phyloP scores from a whole-genome alignment of 1,140 invertebrate species.

The Aethina tumida region DNA sequence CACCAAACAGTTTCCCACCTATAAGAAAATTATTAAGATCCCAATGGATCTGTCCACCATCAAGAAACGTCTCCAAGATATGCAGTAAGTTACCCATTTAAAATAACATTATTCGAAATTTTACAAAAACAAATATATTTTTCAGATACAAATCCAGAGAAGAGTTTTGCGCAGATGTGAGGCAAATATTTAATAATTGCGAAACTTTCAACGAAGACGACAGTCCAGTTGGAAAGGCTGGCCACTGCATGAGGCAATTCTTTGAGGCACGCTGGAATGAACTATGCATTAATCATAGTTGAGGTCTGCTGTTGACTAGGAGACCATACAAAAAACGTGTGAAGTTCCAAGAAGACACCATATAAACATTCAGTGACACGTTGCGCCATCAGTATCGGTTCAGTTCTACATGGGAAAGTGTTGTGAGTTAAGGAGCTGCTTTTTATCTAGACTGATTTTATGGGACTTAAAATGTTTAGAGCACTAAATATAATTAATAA shows the following conservation, averaged over 20 bases:
- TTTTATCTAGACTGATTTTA: no score
- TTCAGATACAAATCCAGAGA: conserved; percentile 75
- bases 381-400: conserved; percentile 5
- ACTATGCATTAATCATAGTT: conserved; percentile 37
- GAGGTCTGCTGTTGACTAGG: conserved; percentile 21
- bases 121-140: conserved; percentile 13
- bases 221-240: conserved; percentile 89
- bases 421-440: conserved; percentile 4
- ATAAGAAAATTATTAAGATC: conserved; percentile 88
- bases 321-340: conserved; percentile 1
- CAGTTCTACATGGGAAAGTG: conserved; percentile 7
- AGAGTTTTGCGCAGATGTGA: conserved; percentile 82
- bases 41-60: conserved; percentile 97
- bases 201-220: conserved; percentile 97
- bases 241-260: conserved; percentile 82
- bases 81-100: conserved; percentile 51
- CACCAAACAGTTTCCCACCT: conserved; percentile 94
- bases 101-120: background rate
- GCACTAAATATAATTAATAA: no score
- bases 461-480: no score
- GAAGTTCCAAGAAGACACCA: no score
- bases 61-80: conserved; percentile 76
- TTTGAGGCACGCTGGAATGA: conserved; percentile 83
- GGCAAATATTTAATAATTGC: conserved; percentile 93
- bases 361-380: no score